A percentile compares a stretch with the other conserved stretches of the same genome.
phyloP scores from a whole-genome alignment of 2,888 invertebrate species.

The Pecten maximus region DNA sequence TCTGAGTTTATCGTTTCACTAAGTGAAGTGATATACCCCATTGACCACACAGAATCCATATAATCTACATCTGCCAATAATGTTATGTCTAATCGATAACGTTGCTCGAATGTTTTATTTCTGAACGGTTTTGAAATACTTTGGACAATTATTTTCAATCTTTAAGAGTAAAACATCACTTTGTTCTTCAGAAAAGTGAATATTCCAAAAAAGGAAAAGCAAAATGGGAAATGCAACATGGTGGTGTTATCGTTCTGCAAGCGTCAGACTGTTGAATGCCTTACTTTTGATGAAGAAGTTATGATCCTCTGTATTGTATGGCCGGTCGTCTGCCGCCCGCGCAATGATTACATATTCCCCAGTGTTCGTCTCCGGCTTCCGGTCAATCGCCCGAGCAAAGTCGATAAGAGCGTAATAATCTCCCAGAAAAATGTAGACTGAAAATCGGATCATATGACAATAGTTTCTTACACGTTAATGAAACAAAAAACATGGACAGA shows the following conservation, averaged over 20 bases:
- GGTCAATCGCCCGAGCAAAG: slow-evolving; percentile 91
- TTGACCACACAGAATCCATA: no score
- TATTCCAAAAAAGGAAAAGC: no score
- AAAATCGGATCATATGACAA: slow-evolving; percentile 35
- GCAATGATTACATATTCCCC: slow-evolving; percentile 95
- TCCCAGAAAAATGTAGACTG: slow-evolving; percentile 95
- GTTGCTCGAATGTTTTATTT: no score
- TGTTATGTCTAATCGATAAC: no score
- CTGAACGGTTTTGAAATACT: no score
- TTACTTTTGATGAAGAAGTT: slow-evolving; percentile 67
- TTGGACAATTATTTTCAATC: no score
- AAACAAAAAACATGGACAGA: background rate
- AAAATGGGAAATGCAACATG: no score
- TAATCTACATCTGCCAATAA: no score
- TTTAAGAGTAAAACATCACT: no score
- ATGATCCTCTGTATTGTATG: slow-evolving; percentile 60
- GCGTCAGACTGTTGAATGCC: slow-evolving; percentile 23
- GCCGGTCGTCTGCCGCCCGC: slow-evolving; percentile 88
- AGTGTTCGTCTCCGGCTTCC: slow-evolving; percentile 88
- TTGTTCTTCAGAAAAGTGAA: no score
- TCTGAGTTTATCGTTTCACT: no score
- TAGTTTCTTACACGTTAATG: background rate
- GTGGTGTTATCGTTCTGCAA: background rate
- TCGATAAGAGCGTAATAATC: slow-evolving; percentile 95
- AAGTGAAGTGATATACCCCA: no score